Base-by-base conservation (phyloP, 1,140 invertebrate species). In the Augochlora pura region DNA sequence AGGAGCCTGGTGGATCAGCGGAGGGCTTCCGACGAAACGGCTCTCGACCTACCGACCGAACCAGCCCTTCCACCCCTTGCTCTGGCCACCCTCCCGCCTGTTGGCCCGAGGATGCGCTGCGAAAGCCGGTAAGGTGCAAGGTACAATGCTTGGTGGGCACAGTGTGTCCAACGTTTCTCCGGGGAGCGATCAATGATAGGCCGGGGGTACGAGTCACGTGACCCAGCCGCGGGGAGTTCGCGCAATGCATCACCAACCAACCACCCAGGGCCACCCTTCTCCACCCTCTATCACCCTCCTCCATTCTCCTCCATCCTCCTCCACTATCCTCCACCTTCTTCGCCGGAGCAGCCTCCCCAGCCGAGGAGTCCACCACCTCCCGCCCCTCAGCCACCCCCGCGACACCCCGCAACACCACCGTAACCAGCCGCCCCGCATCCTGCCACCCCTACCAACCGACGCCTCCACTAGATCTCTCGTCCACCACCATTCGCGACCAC, bases 161-260 rank as follows among this genome's bases (percentile, higher is more conserved):
- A 82, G 88, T 88, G 87, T 89, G 90, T 91, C 89, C 90, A 83
- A 89, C 91, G 90, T 90, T 91, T 87, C 91, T 92, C 91, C 89
- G 88, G 91, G 91, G 90, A 92, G 90, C 91, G 91, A 92, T 92
- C 91, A 91, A 92, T 92, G 91, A 92, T 91, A 91, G 91, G 91
- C 88, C 88, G 87, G 88, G 88, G 88, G 90, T 89, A 88, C 89
- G 90, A 88, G 88, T 92, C 91, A 92, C 91, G 90, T 92, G 91
- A 92, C 89, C 91, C 88, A 86, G 88, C 89, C 89, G 89, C 89
- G 91, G 89, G 91, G 91, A 92, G 91, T 91, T 92, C 91, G 91
- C 92, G 91, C 92, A 92, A 93, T 93, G 92, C 92, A 93, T 93
- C 92, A 91, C 90, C 90, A 92, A 91, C 91, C 90, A 91, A 89